phyloP scores from a whole-genome alignment of 2,797 vertebrate genomes.

The Pantherophis alleghaniensis region DNA sequence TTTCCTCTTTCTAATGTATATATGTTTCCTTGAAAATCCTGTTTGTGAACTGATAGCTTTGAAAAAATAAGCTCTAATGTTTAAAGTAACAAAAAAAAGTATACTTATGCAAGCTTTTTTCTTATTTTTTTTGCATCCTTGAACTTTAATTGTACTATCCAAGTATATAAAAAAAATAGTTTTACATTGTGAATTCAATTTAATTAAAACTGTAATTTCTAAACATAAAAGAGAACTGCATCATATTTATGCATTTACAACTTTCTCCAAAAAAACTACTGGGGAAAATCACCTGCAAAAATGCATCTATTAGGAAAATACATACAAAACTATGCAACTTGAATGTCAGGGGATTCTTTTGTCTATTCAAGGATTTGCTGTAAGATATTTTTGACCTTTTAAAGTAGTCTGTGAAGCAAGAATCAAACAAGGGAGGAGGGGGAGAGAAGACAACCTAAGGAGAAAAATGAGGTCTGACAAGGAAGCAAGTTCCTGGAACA shows the following conservation, averaged over 20 bases:
- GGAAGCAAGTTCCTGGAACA: not conserved
- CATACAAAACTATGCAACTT: not conserved
- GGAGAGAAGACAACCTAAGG: not conserved
- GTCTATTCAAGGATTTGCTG: constrained; percentile 70
- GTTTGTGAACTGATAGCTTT: not conserved
- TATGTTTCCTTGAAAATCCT: not conserved
- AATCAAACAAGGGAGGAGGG: not conserved
- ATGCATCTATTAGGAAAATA: not conserved
- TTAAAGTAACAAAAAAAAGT: not conserved
- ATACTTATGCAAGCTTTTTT: not conserved
- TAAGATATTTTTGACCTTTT: constrained; percentile 77
- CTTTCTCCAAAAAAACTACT: not conserved
- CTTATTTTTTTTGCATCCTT: not conserved
- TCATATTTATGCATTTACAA: not conserved
- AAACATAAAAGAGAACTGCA: not conserved
- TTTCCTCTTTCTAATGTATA: not conserved
- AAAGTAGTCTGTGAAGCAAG: constrained; percentile 32
- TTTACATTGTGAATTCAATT: not conserved
- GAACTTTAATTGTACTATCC: not conserved
- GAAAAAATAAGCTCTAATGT: not conserved
- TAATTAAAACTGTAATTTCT: not conserved
- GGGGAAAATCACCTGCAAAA: not conserved
- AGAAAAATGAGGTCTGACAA: constrained; percentile 3
- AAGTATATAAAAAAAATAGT: not conserved
- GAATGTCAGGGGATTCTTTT: constrained; percentile 68